Percentiles rank a stretch among this genome's conserved stretches.
These are phyloP conservation scores for Euleptes europaea DNA, from an alignment of 2,113 vertebrate genomes.

Conservation along the genomic window DNA sequence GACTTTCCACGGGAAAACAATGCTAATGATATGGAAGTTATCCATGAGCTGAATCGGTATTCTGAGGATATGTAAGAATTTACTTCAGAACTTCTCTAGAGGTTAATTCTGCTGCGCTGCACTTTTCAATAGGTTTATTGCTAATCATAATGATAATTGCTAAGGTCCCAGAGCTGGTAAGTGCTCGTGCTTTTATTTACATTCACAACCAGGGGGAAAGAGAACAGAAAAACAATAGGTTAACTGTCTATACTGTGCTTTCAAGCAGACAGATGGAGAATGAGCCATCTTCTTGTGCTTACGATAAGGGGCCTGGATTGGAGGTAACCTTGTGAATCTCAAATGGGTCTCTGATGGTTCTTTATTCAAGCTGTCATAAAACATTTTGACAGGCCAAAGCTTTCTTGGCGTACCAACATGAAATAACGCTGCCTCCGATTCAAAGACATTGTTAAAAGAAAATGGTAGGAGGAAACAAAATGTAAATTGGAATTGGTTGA, in stretches of 20 bases:
- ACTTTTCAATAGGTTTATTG: slow-evolving; percentile 40
- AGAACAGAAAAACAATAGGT: slow-evolving; percentile 67
- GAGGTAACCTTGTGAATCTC: slow-evolving; percentile 75
- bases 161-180: slow-evolving; percentile 56
- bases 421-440: slow-evolving; percentile 70
- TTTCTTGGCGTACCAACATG: slow-evolving; percentile 73
- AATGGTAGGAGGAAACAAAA: slow-evolving; percentile 74
- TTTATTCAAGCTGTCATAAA: slow-evolving; percentile 81
- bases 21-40: background rate
- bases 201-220: slow-evolving; percentile 47
- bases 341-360: slow-evolving; percentile 71
- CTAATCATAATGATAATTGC: slow-evolving; percentile 41
- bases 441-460: slow-evolving; percentile 71
- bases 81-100: slow-evolving; percentile 20
- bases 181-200: slow-evolving; percentile 69
- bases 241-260: slow-evolving; percentile 63
- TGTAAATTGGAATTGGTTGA: slow-evolving; percentile 74
- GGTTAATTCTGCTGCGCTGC: background rate
- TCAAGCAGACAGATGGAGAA: slow-evolving; percentile 68
- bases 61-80: background rate
- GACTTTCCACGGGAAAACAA: background rate
- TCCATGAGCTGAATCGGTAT: slow-evolving; percentile 13
- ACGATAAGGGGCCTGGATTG: slow-evolving; percentile 66
- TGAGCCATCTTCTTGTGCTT: slow-evolving; percentile 64
- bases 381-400: slow-evolving; percentile 78